phyloP scores from a whole-genome alignment of 2,797 vertebrate genomes.

The Peromyscus eremicus region DNA sequence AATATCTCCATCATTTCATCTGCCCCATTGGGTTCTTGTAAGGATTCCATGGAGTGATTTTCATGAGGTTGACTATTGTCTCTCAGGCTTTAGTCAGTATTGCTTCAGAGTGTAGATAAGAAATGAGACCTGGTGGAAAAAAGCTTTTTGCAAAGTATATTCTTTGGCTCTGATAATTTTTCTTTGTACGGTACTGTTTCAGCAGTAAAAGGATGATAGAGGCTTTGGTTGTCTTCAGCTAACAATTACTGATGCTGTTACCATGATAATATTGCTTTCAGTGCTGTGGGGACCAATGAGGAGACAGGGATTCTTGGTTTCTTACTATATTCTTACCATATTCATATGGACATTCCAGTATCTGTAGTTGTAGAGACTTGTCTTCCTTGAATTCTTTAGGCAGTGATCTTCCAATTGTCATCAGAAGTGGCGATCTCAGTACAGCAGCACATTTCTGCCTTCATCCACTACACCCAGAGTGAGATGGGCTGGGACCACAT shows the following conservation, averaged over 20 bases:
- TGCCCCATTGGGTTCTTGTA: not conserved
- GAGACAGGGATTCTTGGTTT: not conserved
- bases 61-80: not conserved
- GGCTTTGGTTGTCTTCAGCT: not conserved
- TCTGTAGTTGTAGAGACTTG: conserved; percentile 43
- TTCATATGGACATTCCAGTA: not conserved
- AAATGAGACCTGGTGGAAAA: not conserved
- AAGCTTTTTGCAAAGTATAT: not conserved
- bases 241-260: not conserved
- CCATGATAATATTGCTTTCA: not conserved
- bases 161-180: not conserved
- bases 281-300: not conserved
- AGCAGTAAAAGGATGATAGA: not conserved
- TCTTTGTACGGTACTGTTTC: not conserved
- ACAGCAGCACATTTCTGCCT: not conserved
- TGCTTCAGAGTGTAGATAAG: conserved; percentile 1
- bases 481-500: not conserved
- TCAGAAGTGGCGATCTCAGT: not conserved
- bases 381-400: conserved; percentile 33
- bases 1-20: not conserved
- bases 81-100: not conserved
- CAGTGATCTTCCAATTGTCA: conserved; percentile 47
- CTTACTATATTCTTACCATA: not conserved
- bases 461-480: not conserved
- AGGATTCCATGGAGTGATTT: not conserved